A percentile compares a stretch with the other conserved stretches of the same genome.
Evolutionary conservation across 2,888 invertebrate species (phyloP).

Genomic region (Agriotes lineatus): DNA sequence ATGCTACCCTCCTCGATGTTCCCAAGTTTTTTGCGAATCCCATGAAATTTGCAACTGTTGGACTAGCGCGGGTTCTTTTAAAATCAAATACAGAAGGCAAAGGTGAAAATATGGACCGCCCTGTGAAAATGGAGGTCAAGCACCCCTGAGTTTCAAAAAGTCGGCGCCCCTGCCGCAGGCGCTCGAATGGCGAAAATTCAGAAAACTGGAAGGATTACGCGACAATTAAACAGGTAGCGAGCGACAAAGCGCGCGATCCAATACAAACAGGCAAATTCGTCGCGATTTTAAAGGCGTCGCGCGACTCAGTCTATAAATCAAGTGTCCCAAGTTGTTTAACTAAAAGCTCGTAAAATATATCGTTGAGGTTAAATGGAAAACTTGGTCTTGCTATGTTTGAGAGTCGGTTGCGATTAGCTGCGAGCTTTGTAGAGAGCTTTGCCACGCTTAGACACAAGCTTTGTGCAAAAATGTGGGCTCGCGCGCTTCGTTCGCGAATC

Average conservation of each 20-base stretch:
- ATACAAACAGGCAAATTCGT: constrained; percentile 38
- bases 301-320: constrained; percentile 53
- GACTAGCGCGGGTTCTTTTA: no score
- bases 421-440: constrained; percentile 45
- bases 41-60: no score
- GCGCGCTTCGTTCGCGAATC: constrained; percentile 37
- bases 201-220: constrained; percentile 21
- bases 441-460: constrained; percentile 41
- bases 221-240: constrained; percentile 22
- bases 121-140: no score
- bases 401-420: constrained; percentile 48
- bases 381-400: constrained; percentile 47
- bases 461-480: constrained; percentile 43
- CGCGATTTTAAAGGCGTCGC: constrained; percentile 46
- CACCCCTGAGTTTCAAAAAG: no score
- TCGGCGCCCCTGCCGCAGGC: no score
- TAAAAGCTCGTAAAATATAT: constrained; percentile 60
- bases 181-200: background rate
- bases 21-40: no score
- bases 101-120: no score
- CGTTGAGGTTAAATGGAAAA: constrained; percentile 56
- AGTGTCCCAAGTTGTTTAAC: constrained; percentile 57
- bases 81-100: no score
- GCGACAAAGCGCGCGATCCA: constrained; percentile 24
- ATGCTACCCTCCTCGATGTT: no score